These are phyloP conservation scores for Aegotheles bennettii DNA, from an alignment of 2,113 vertebrate genomes.

Conservation along the genomic window DNA sequence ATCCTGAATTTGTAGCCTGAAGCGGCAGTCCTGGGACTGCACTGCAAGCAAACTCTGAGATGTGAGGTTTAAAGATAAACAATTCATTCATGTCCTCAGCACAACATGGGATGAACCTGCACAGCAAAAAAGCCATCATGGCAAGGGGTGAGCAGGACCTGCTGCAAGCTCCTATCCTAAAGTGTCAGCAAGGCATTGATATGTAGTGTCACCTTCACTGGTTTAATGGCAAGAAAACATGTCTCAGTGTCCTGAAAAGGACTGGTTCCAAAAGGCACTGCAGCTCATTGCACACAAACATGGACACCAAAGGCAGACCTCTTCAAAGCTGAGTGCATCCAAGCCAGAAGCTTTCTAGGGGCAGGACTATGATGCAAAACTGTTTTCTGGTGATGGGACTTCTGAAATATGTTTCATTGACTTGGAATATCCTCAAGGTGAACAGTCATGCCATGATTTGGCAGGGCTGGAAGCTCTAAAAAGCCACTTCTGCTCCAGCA, in stretches of 20 bases:
- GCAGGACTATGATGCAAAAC: background rate
- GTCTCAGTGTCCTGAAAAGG: background rate
- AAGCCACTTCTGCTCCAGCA: background rate
- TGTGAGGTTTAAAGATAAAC: background rate
- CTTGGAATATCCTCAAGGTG: background rate
- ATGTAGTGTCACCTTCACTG: background rate
- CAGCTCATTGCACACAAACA: background rate
- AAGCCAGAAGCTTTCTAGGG: background rate
- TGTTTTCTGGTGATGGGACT: background rate
- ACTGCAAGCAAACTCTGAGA: background rate
- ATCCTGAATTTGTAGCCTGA: background rate
- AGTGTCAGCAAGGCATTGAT: background rate
- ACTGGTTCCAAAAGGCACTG: background rate
- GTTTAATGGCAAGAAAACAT: background rate
- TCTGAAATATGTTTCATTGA: background rate
- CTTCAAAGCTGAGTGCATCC: background rate
- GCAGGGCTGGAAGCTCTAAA: background rate
- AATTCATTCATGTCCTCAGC: background rate
- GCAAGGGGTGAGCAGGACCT: background rate
- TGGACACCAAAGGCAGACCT: accelerated
- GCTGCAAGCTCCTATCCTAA: background rate
- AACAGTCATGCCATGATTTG: background rate
- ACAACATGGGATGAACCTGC: background rate
- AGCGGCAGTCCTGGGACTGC: background rate
- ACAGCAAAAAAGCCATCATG: background rate